Evolutionary conservation across 1,140 invertebrate genomes (phyloP), one percentile per base, ranked within the genome.

Genomic region (Patella vulgata): DNA sequence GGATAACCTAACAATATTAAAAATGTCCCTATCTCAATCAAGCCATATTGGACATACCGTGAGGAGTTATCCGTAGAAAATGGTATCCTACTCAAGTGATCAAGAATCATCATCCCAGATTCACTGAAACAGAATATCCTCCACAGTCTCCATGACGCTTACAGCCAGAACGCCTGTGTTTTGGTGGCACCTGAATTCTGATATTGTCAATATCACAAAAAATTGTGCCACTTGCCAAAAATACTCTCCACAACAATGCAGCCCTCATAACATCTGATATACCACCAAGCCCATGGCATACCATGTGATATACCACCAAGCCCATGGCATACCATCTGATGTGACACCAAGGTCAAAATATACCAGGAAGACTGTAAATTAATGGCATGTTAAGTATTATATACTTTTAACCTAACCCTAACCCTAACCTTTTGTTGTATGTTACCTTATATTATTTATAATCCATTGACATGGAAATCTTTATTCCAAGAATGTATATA

Each of bases 41-140:
- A 28, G n/a, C 28, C 8, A 14, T 66, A 66, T 25, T 60, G 46
- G 54, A 33, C 43, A 14, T 54, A 56, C 40, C 25, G 50, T 25
- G 43, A 66, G 30, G 50, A 66, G 30, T 25, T 69, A 21, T 21
- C 40, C 36, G 40, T 70, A 8, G 52, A 42, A 25, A 23, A 55
- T 44, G 58, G 51, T 40, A 44, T 70, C 4, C 14, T 59, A 3
- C 50, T 67, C 21, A 59, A 58, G 48, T 59, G 59, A 5, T 2
- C 52, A 25, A 42, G 53, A 25, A n/a, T 71, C 12, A 25, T 68
- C 17, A 61, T 71, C 19, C 66, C 69, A 17, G 30, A n/a, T 2
- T 30, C 30, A 19, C 12, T 68, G 23, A 40, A 40, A 31, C 17
- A 30, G 0, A 53, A 63, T 1, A 57, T 64, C 12, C n/a, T n/a